These are phyloP conservation scores for Grapholita molesta DNA, from an alignment of 1,140 invertebrate species.

Conservation along the genomic window DNA sequence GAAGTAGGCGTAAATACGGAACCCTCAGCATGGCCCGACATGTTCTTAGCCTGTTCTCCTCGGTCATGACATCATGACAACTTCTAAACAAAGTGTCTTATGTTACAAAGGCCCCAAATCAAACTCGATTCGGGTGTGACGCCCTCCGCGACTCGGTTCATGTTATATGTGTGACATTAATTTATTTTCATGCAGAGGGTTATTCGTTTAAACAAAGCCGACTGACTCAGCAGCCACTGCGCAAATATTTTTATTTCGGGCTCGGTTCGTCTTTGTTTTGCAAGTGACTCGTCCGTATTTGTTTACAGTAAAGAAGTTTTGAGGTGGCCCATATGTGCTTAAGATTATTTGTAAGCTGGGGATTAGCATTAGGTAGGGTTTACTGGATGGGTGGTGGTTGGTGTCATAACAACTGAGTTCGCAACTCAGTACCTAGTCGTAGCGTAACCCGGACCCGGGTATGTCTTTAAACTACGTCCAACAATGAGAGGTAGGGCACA, in stretches of 20 bases:
- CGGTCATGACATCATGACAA: neutral
- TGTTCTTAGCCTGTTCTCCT: too few relatives aligned
- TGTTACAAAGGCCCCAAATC: neutral
- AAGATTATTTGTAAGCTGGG: neutral
- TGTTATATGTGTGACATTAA: conserved; percentile 46
- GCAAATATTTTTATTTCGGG: conserved; percentile 76
- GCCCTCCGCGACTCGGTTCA: conserved; percentile 6
- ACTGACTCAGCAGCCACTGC: conserved; percentile 63
- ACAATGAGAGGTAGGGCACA: too few relatives aligned
- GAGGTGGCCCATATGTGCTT: conserved; percentile 49
- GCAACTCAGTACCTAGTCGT: too few relatives aligned
- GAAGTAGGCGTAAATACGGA: too few relatives aligned
- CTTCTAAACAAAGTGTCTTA: neutral
- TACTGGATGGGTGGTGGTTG: too few relatives aligned
- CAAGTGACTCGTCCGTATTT: conserved; percentile 59
- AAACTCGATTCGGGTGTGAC: conserved; percentile 9
- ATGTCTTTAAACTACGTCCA: too few relatives aligned
- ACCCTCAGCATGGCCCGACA: too few relatives aligned
- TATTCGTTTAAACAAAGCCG: conserved; percentile 68
- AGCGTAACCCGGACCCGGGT: too few relatives aligned
- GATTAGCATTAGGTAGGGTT: too few relatives aligned
- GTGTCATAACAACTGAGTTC: too few relatives aligned
- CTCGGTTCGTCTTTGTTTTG: conserved; percentile 68
- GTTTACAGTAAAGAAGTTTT: conserved; percentile 60
- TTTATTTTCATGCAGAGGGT: conserved; percentile 63